phyloP scores from a whole-genome alignment of 1,140 invertebrate species.

The Rhopalosiphum maidis region DNA sequence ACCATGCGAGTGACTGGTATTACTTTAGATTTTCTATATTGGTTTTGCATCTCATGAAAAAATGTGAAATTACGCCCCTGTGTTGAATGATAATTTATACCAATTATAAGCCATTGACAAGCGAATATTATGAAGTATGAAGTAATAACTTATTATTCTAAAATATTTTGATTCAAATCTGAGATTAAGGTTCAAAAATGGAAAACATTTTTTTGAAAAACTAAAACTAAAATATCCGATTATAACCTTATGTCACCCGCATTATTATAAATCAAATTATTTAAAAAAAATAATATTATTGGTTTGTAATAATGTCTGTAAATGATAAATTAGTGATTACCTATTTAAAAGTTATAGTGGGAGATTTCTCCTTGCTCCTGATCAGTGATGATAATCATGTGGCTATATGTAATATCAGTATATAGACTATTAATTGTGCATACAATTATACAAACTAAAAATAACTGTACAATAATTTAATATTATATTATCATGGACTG shows the following conservation, averaged over 20 bases:
- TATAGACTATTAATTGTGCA: neutral
- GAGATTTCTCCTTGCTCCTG: neutral
- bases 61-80: no score
- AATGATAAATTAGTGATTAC: neutral
- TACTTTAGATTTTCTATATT: no score
- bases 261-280: neutral
- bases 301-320: neutral
- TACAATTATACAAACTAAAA: neutral
- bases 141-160: neutral
- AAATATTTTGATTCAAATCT: neutral
- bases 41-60: no score
- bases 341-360: conserved; percentile 4
- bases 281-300: neutral
- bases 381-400: neutral
- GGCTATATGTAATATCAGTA: neutral
- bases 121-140: neutral
- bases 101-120: neutral
- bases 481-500: neutral
- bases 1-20: no score
- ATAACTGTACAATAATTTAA: neutral
- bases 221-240: neutral
- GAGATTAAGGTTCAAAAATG: neutral
- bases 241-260: neutral
- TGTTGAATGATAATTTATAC: no score
- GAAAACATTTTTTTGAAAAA: neutral